phyloP scores from a whole-genome alignment of 1,140 invertebrate species.

The Bursaphelenchus mucronatus region DNA sequence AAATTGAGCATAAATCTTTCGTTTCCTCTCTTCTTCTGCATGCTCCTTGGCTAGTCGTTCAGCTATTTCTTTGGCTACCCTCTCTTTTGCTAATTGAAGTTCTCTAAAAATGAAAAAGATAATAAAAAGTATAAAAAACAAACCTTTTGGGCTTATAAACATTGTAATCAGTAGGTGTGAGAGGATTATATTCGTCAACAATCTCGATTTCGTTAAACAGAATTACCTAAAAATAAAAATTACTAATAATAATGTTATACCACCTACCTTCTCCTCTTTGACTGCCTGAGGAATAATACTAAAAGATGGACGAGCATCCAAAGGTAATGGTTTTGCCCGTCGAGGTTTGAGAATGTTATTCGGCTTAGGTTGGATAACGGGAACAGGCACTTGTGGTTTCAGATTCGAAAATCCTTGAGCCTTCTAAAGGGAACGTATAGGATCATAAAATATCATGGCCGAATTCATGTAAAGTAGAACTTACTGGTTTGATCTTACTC shows the following conservation, averaged over 20 bases:
- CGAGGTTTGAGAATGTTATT: conserved; percentile 27
- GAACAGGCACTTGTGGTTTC: background rate
- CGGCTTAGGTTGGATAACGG: conserved; percentile 1
- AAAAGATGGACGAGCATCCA: conserved; percentile 31
- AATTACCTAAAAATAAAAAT: conserved; percentile 40
- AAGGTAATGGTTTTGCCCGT: conserved; percentile 39
- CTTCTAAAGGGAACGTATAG: too few relatives aligned
- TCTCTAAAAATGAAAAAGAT: conserved; percentile 40
- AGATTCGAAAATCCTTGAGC: too few relatives aligned
- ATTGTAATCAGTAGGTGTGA: conserved; percentile 51
- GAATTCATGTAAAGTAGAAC: too few relatives aligned
- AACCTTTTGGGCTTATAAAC: conserved; percentile 53
- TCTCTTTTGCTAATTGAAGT: conserved; percentile 42
- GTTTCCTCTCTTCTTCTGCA: conserved; percentile 49
- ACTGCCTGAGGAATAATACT: conserved; percentile 54
- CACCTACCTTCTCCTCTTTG: conserved; percentile 55
- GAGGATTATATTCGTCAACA: conserved; percentile 57
- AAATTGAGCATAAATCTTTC: conserved; percentile 52
- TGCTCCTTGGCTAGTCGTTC: conserved; percentile 48
- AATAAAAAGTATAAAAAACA: conserved; percentile 2
- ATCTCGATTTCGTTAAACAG: conserved; percentile 53
- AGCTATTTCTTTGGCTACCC: conserved; percentile 49
- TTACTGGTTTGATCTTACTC: too few relatives aligned
- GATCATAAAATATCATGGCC: too few relatives aligned
- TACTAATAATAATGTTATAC: conserved; percentile 4